Conservation (phyloP, 2,797 vertebrate genomes). For the Phaenicophaeus curvirostris region DNA sequence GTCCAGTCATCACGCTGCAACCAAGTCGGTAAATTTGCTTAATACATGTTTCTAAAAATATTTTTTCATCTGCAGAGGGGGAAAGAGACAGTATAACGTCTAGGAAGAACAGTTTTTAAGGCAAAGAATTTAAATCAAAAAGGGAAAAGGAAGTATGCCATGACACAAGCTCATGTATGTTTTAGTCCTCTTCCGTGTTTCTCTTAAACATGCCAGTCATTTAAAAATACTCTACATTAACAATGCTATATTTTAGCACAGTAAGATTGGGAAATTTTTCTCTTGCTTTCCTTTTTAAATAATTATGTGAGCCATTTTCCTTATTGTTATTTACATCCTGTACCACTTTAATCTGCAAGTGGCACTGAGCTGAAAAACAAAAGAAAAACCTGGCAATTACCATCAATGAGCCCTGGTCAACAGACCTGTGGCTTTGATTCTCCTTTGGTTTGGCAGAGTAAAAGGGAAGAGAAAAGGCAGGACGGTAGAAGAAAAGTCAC, state of each 20-base stretch:
- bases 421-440: not conserved
- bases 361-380: not conserved
- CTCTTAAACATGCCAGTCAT: not conserved
- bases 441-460: not conserved
- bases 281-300: not conserved
- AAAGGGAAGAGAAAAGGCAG: not conserved
- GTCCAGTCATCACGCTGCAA: not conserved
- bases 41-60: not conserved
- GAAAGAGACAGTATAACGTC: not conserved
- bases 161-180: not conserved
- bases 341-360: not conserved
- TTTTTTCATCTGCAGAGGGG: not conserved
- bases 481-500: not conserved
- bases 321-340: not conserved
- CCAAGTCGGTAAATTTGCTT: not conserved
- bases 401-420: not conserved
- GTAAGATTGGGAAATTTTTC: not conserved
- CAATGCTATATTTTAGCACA: not conserved
- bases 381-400: not conserved
- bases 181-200: not conserved
- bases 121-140: not conserved
- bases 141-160: not conserved
- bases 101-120: not conserved
- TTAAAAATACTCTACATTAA: not conserved
- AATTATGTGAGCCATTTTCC: not conserved